Evolutionary conservation across 2,797 vertebrate genomes (phyloP).

Genomic region (Amblyraja radiata): DNA sequence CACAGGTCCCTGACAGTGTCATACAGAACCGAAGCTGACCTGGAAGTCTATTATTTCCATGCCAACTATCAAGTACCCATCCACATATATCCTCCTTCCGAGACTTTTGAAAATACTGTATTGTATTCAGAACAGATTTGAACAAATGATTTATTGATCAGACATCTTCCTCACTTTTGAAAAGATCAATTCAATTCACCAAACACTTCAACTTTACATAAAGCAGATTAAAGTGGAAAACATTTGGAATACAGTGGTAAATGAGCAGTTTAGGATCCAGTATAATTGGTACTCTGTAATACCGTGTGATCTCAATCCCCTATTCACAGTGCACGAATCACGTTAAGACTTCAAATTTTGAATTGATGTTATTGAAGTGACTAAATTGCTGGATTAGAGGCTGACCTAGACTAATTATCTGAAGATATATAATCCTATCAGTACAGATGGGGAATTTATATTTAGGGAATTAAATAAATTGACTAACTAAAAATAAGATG

Average conservation of each 20-base stretch:
- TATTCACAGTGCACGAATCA: background rate
- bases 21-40: too few species aligned
- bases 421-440: too few species aligned
- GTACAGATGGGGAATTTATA: too few species aligned
- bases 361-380: background rate
- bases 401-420: too few species aligned
- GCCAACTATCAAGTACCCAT: too few species aligned
- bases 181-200: background rate
- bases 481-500: too few species aligned
- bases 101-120: background rate
- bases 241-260: background rate
- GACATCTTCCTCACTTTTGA: background rate
- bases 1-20: too few species aligned
- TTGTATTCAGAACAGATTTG: background rate
- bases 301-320: background rate
- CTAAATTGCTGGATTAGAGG: too few species aligned
- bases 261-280: background rate
- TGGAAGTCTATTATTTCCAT: too few species aligned
- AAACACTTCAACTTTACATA: background rate
- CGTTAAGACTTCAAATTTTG: background rate
- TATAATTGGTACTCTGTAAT: background rate
- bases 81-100: background rate
- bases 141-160: background rate
- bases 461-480: too few species aligned
- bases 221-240: background rate